phyloP scores from a whole-genome alignment of 2,888 invertebrate genomes.

The Tineola bisselliella region DNA sequence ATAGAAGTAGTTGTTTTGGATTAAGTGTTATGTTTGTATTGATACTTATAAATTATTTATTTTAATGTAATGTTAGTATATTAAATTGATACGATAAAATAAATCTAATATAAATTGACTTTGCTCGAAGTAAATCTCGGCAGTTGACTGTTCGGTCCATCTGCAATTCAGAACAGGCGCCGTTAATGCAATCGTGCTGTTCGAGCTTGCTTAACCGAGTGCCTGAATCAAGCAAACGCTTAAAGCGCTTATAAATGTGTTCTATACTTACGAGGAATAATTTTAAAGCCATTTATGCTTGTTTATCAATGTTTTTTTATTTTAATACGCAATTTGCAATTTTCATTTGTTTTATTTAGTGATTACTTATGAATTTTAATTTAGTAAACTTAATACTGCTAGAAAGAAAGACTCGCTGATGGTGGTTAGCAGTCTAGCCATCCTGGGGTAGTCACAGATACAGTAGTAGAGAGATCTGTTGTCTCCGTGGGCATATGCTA shows the following conservation, averaged over 20 bases:
- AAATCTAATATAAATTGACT: neutral
- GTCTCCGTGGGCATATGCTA: too few species aligned
- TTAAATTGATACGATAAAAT: neutral
- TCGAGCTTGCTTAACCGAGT: neutral
- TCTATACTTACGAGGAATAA: neutral
- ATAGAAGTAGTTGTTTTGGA: too few species aligned
- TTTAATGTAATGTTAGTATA: too few species aligned
- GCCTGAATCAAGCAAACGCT: constrained; percentile 2
- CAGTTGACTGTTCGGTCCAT: neutral
- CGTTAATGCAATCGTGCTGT: neutral
- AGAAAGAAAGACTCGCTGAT: too few species aligned
- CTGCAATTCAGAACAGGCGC: neutral
- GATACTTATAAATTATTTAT: too few species aligned
- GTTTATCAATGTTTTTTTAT: neutral
- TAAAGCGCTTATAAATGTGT: neutral
- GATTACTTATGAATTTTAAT: too few species aligned
- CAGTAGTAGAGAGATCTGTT: too few species aligned
- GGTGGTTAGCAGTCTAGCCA: too few species aligned
- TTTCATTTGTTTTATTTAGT: too few species aligned
- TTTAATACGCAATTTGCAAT: neutral
- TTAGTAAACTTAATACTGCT: too few species aligned
- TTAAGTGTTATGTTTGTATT: too few species aligned
- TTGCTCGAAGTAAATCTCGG: neutral
- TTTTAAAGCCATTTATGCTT: neutral
- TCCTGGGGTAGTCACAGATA: too few species aligned